Evolutionary conservation across 2,797 vertebrate species (phyloP), one percentile per base, ranked within the genome.

Genomic region (Leptoclinus maculatus): DNA sequence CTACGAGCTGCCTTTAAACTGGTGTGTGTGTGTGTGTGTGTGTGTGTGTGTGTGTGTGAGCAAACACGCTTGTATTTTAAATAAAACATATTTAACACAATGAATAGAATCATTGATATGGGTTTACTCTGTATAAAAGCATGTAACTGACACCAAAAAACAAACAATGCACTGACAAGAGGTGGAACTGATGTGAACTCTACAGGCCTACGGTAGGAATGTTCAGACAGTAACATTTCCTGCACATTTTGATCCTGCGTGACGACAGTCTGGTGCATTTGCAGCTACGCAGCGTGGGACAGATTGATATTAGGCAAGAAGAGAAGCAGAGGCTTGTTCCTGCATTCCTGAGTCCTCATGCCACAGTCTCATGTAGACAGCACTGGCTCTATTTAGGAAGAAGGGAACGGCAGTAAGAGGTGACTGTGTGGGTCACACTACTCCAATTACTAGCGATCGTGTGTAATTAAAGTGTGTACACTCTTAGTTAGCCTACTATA

Each of bases 341-440:
- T 88, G 64, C 88, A 91, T 91, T 92, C 90, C 84, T 82, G 69
- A 80, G 56, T 64, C 41, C 60, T 90, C 66, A 81, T 71, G 81
- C 54, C 66, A 71, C 38, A 2, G 49, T 82, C 64, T 78, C 60
- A 80, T 34, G 7, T 60, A 66, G 59, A 86, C 66, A 76, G 66
- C 58, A 56, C 56, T 53, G 65, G 34, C 68, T 79, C 84, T 66
- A 63, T 87, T 60, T 19, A 63, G 21, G 53, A 66, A 43, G 51
- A 69, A n/a, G 21, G 54, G 16, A 53, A 39, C 74, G 65, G 67
- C 21, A 82, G 64, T 57, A 54, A 73, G 65, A 75, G 19, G 47
- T 27, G 38, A 51, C 66, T 49, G 38, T 67, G 32, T 39, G 57
- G 64, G 56, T 79, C 72, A 78, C 53, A 69, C 38, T 64, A 43